phyloP scores from a whole-genome alignment of 2,797 vertebrate genomes.

The Euthynnus affinis region DNA sequence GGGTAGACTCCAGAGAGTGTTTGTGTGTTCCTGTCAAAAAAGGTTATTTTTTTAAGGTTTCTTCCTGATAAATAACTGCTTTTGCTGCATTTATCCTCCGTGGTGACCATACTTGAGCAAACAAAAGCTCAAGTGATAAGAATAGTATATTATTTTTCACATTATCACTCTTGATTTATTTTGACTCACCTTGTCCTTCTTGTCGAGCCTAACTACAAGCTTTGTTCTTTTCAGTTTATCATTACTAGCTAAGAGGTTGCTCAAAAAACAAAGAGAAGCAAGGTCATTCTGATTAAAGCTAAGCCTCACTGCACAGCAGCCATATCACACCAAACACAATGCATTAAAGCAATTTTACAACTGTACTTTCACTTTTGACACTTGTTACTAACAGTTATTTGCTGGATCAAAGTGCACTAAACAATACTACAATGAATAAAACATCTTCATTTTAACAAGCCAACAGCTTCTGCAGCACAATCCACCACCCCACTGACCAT shows the following conservation, averaged over 20 bases:
- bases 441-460: background rate
- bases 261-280: background rate
- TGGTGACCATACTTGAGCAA: slow-evolving; percentile 23
- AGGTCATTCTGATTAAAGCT: slow-evolving; percentile 13
- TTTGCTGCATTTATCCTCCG: slow-evolving; percentile 32
- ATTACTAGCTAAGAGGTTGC: background rate
- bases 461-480: background rate
- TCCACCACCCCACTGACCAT: background rate
- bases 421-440: background rate
- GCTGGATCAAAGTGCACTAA: slow-evolving; percentile 9
- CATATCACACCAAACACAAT: background rate
- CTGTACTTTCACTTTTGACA: background rate
- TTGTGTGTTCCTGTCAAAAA: slow-evolving; percentile 35
- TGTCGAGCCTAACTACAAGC: background rate
- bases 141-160: slow-evolving; percentile 21
- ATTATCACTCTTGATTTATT: background rate
- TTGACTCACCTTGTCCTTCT: background rate
- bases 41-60: slow-evolving; percentile 27
- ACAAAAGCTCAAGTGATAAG: slow-evolving; percentile 14
- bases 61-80: slow-evolving; percentile 41
- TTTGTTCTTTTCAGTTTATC: background rate
- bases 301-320: background rate
- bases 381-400: background rate
- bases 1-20: slow-evolving; percentile 29
- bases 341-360: slow-evolving; percentile 1